Base-by-base conservation (phyloP, 2,888 invertebrate genomes). In the Stegana nigrithorax region DNA sequence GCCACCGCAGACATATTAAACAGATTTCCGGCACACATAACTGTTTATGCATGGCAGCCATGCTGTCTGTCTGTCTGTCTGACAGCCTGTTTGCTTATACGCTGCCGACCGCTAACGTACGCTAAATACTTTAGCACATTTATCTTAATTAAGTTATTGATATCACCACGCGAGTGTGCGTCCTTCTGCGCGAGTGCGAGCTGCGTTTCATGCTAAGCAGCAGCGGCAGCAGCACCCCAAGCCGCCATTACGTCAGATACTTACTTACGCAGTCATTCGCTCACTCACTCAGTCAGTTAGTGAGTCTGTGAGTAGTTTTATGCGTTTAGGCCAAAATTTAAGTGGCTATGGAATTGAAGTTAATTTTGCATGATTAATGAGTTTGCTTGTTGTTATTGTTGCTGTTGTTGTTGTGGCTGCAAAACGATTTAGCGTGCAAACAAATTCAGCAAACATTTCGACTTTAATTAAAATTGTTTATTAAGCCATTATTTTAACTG, bases 131-230 rank as follows among this genome's bases (percentile, higher is more conserved):
- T 68, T 71, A n/a, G 64, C 69, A 59, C 80, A 78, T 81, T 81
- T 73, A 73, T 81, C 81, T 81, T 79, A 80, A 78, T 78, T 81
- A 78, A 75, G 75, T 80, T 81, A 81, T 78, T 80, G 81, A 78
- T 78, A 81, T 75, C 67, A 68, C 69, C 36, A 59, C 4, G 19
- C 50, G 32, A 4, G 58, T 17, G n/a, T 50, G 51, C 26, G 50
- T 55, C 60, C 55, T 62, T 64, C 42, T 63, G 59, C 42, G 25
- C 26, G 21, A 23, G 25, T 36, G 36, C 12, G 23, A 23, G 21
- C 23, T 56, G 36, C 8, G 29, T 39, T 14, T 36, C 36, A 8
- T 12, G 12, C 47, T 47, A n/a, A 12, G n/a, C 23, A 26, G 12
- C 1, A 7, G 21, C 12, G 23, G 25, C 26, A 2, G 25, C 14